Evolutionary conservation across 2,797 vertebrate species (phyloP).

Genomic region (Mormyrops boulengeri): DNA sequence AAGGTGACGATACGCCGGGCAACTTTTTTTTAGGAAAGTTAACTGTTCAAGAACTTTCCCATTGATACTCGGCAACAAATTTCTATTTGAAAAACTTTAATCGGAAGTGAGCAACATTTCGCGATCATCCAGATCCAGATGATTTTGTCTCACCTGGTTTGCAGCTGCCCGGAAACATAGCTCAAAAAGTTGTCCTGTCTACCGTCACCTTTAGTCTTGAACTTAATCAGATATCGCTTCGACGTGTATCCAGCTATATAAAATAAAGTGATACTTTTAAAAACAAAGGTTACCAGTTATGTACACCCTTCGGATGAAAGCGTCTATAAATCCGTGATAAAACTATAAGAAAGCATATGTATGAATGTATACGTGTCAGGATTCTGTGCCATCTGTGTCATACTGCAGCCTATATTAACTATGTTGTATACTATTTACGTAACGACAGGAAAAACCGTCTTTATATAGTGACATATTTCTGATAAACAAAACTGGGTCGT

Average conservation of each 20-base stretch:
- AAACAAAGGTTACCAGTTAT: not conserved
- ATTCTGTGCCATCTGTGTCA: not conserved
- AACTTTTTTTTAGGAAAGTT: not conserved
- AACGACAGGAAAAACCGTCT: not conserved
- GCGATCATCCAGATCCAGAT: not conserved
- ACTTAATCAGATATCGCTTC: not conserved
- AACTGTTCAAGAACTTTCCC: not conserved
- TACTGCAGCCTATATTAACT: not conserved
- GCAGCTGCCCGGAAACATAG: not conserved
- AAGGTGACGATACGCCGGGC: not conserved
- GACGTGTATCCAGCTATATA: not conserved
- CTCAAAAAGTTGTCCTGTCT: not conserved
- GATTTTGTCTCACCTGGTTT: not conserved
- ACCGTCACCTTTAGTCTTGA: not conserved
- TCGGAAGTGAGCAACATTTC: not conserved
- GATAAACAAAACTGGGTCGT: not conserved
- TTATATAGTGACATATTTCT: not conserved
- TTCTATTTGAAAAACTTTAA: not conserved
- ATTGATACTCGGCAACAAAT: not conserved
- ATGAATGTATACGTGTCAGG: not conserved
- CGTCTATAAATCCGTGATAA: not conserved
- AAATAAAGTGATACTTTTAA: not conserved
- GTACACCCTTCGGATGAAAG: not conserved
- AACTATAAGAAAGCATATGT: not conserved
- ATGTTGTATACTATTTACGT: not conserved